A percentile compares a stretch with the other conserved stretches of the same genome.
phyloP scores from a whole-genome alignment of 2,797 vertebrate species.

The Ataeniobius toweri region DNA sequence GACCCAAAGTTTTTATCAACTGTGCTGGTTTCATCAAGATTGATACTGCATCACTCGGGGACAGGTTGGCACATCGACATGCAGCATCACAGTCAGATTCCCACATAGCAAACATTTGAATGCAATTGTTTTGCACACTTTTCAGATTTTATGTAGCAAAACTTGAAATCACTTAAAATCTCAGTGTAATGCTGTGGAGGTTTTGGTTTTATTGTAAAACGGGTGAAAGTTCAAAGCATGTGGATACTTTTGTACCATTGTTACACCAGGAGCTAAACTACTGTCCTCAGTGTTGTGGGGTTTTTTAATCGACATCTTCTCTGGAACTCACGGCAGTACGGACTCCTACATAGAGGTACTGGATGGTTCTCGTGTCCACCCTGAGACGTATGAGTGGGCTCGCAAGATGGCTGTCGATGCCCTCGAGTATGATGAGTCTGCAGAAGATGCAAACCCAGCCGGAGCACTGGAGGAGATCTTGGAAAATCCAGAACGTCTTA shows the following conservation, averaged over 20 bases:
- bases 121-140: no score
- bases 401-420: constrained; percentile 99
- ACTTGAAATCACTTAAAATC: no score
- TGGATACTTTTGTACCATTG: no score
- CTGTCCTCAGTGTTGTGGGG: no score
- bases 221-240: no score
- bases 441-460: constrained; percentile 97
- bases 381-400: constrained; percentile 98
- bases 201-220: no score
- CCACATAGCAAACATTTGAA: no score
- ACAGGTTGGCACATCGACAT: constrained; percentile 82
- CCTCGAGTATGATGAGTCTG: constrained; percentile 96
- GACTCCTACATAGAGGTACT: constrained; percentile 99
- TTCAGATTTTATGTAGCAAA: no score
- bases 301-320: not conserved
- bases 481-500: constrained; percentile 96
- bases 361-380: constrained; percentile 96
- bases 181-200: no score
- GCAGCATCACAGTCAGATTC: no score
- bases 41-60: constrained; percentile 95
- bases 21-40: constrained; percentile 99
- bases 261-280: not conserved
- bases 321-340: constrained; percentile 79
- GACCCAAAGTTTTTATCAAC: constrained; percentile 99
- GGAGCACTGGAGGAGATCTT: constrained; percentile 97